Conservation (phyloP, 2,113 vertebrate genomes). For the Scalopus aquaticus region DNA sequence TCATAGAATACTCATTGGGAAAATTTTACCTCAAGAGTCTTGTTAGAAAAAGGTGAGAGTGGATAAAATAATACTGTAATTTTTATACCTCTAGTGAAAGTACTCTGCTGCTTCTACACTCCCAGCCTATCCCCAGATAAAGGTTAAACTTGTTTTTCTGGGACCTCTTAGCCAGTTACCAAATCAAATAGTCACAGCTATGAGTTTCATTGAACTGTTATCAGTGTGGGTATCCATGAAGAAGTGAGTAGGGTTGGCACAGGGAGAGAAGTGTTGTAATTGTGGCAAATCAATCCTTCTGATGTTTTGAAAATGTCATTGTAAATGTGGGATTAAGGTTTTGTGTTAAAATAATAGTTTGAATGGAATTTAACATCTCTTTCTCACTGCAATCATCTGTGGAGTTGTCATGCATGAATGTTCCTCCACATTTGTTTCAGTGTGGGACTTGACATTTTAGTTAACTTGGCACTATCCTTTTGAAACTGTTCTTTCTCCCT, state of each 20-base stretch:
- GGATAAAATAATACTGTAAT: neutral
- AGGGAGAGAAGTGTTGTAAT: neutral
- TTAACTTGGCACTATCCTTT: neutral
- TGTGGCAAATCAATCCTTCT: neutral
- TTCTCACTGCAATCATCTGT: neutral
- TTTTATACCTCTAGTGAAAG: neutral
- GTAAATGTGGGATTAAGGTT: neutral
- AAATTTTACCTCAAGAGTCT: neutral
- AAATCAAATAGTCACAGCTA: neutral
- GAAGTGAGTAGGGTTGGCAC: neutral
- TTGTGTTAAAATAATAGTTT: neutral
- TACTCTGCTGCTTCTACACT: neutral
- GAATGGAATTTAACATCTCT: neutral
- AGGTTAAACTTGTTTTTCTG: neutral
- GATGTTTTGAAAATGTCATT: neutral
- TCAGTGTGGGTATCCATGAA: neutral
- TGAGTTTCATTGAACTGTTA: neutral
- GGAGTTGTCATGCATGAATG: neutral
- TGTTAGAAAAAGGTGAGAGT: neutral
- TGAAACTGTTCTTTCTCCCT: neutral
- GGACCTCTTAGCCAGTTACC: neutral
- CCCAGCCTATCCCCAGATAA: neutral
- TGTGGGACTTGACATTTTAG: neutral
- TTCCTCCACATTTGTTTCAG: neutral
- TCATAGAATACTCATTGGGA: neutral